These are phyloP conservation scores for Herpetotheres cachinnans DNA, from an alignment of 2,113 vertebrate genomes.

Conservation along the genomic window DNA sequence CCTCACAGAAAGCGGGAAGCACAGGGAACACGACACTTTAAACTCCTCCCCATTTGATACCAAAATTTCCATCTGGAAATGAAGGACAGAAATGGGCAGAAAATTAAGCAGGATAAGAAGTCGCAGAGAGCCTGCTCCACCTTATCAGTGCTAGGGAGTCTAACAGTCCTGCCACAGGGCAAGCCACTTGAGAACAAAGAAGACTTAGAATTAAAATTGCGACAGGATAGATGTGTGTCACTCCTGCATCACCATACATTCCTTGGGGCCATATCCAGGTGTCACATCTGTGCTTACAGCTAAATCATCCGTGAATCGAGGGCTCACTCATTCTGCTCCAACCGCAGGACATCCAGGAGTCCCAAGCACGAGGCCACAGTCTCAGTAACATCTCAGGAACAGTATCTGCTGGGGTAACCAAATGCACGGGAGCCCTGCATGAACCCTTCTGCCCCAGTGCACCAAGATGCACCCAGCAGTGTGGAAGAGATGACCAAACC, in stretches of 20 bases:
- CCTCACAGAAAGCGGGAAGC: not conserved
- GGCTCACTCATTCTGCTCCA: rapidly evolving
- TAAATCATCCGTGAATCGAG: not conserved
- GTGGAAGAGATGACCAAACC: not conserved
- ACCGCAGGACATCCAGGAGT: not conserved
- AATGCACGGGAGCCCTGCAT: not conserved
- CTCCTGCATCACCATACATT: rapidly evolving
- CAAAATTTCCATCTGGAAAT: not conserved
- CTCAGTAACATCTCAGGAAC: not conserved
- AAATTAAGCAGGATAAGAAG: not conserved
- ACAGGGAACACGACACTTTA: rapidly evolving
- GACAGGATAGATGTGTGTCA: not conserved
- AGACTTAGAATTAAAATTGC: not conserved
- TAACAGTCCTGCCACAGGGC: not conserved
- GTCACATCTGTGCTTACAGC: not conserved
- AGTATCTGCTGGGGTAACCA: not conserved
- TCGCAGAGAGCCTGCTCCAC: not conserved
- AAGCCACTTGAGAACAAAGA: not conserved
- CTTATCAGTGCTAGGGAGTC: not conserved
- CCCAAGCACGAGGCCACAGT: not conserved
- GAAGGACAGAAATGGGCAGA: not conserved
- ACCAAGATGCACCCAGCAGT: not conserved
- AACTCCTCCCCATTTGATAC: rapidly evolving
- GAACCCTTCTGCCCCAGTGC: not conserved
- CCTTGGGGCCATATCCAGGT: not conserved